Evolutionary conservation across 2,797 vertebrate genomes (phyloP).

Genomic region (Chaunax sp.): DNA sequence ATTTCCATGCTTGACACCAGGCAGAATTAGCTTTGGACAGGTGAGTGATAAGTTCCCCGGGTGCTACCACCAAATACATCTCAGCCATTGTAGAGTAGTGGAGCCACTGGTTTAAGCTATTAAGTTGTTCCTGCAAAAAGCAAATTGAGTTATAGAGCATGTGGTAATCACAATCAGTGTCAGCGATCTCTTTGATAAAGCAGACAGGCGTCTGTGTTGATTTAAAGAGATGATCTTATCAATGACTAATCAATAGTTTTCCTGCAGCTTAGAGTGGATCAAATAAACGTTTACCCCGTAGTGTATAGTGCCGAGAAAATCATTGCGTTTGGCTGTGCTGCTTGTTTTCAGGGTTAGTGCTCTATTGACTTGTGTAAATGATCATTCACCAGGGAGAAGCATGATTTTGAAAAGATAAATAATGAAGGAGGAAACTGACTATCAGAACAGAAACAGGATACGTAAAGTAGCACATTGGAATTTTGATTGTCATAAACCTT

Average conservation of each 20-base stretch:
- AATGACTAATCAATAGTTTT: constrained; percentile 79
- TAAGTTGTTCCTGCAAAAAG: constrained; percentile 27
- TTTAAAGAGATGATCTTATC: constrained; percentile 71
- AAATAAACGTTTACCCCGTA: constrained; percentile 72
- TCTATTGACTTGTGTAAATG: constrained; percentile 77
- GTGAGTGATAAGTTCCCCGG: constrained; percentile 79
- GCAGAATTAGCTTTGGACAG: constrained; percentile 81
- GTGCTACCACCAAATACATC: constrained; percentile 57
- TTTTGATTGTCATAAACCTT: not conserved
- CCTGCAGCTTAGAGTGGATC: constrained; percentile 66
- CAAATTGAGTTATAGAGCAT: constrained; percentile 52
- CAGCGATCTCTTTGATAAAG: constrained; percentile 58
- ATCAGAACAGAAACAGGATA: constrained; percentile 36
- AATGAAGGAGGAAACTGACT: constrained; percentile 58
- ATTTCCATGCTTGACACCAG: constrained; percentile 81
- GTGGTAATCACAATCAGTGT: constrained; percentile 63
- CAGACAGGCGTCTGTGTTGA: constrained; percentile 49
- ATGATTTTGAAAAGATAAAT: constrained; percentile 64
- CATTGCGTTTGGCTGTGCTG: constrained; percentile 53
- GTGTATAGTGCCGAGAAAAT: constrained; percentile 58
- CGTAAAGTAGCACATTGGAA: constrained; percentile 28
- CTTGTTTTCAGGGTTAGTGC: constrained; percentile 69
- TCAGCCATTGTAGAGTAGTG: constrained; percentile 33
- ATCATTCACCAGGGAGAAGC: constrained; percentile 64
- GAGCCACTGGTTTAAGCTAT: constrained; percentile 9